phyloP scores from a whole-genome alignment of 2,113 vertebrate species.

The Geococcyx californianus region DNA sequence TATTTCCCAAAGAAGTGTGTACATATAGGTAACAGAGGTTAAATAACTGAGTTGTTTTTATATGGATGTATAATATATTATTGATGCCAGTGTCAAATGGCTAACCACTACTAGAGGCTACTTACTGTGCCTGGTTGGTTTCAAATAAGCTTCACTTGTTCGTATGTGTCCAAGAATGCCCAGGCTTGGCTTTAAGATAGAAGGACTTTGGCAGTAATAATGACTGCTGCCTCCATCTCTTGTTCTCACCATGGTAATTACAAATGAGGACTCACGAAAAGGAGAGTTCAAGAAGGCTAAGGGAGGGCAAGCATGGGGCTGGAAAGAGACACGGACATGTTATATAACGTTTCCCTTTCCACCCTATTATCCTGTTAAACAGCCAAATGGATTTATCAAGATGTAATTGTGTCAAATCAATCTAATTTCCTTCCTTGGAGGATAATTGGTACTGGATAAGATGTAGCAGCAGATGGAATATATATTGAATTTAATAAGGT shows the following conservation, averaged over 20 bases:
- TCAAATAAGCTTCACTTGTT: background rate
- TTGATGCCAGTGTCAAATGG: background rate
- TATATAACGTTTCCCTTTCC: background rate
- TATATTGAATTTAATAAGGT: background rate
- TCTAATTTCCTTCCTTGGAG: background rate
- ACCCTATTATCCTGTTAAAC: background rate
- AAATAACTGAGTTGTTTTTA: background rate
- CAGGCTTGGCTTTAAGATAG: background rate
- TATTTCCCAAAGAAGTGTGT: background rate
- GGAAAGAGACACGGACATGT: background rate
- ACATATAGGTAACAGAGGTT: background rate
- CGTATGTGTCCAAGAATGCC: background rate
- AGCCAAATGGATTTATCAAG: constrained; percentile 17
- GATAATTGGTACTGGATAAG: constrained; percentile 17
- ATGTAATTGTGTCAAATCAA: constrained; percentile 39
- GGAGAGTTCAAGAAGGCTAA: background rate
- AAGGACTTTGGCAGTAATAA: background rate
- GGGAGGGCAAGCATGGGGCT: background rate
- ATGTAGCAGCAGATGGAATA: constrained; percentile 10
- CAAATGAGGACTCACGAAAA: background rate
- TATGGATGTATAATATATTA: background rate
- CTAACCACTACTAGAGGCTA: background rate
- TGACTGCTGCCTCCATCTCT: background rate
- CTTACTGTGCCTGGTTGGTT: background rate
- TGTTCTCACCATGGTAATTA: background rate